Conservation (phyloP, 2,888 invertebrate genomes). For the Gasteruption jaculator region DNA sequence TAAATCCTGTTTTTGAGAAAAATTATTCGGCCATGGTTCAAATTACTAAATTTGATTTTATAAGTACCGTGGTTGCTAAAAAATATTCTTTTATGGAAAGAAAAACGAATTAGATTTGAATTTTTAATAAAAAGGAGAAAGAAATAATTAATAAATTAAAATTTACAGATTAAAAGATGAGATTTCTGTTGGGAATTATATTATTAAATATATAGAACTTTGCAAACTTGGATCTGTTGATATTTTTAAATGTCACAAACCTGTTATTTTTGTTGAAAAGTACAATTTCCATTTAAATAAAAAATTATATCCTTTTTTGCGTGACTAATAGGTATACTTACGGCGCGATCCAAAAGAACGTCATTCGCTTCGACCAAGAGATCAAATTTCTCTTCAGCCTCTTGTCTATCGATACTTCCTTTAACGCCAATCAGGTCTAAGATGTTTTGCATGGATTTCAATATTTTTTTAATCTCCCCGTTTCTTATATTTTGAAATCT, state of each 20-base stretch:
- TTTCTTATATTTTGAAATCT: slow-evolving; percentile 67
- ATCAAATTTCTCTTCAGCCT: slow-evolving; percentile 68
- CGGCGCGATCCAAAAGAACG: slow-evolving; percentile 74
- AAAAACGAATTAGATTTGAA: slow-evolving; percentile 1
- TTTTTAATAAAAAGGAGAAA: not conserved
- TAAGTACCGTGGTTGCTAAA: no score
- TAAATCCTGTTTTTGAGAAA: slow-evolving; percentile 45
- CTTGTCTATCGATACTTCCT: slow-evolving; percentile 57
- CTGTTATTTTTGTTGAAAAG: no score
- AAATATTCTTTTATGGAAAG: slow-evolving; percentile 11
- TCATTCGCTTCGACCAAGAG: slow-evolving; percentile 80
- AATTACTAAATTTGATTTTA: not conserved
- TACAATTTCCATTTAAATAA: slow-evolving; percentile 2
- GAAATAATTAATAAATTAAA: not conserved
- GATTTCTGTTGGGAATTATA: no score
- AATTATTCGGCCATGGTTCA: no score
- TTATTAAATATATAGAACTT: no score
- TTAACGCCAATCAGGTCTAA: slow-evolving; percentile 57
- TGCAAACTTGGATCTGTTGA: no score
- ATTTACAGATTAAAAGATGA: not conserved
- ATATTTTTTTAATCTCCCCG: slow-evolving; percentile 61
- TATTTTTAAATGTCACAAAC: no score
- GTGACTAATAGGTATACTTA: no score
- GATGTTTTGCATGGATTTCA: slow-evolving; percentile 58
- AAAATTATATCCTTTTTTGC: no score